Conservation (phyloP, 2,797 vertebrate genomes). For the Lindbergichthys nudifrons region DNA sequence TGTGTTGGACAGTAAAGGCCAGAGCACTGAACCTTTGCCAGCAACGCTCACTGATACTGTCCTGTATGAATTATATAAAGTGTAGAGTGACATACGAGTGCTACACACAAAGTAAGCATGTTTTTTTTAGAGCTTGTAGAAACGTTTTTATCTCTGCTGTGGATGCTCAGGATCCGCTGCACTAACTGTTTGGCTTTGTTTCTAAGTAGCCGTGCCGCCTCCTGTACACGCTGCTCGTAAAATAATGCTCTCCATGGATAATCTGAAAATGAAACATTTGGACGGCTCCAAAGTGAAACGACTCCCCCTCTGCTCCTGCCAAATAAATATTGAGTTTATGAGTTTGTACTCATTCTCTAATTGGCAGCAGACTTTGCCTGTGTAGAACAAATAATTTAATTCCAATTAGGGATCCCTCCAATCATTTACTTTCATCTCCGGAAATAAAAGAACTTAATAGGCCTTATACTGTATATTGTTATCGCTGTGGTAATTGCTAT, state of each 20-base stretch:
- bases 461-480: conserved; percentile 23
- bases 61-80: conserved; percentile 4
- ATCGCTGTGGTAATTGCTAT: conserved; percentile 28
- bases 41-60: neutral
- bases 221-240: conserved; percentile 12
- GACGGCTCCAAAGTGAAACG: conserved; percentile 45
- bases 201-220: neutral
- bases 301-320: conserved; percentile 43
- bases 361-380: conserved; percentile 72
- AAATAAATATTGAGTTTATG: conserved; percentile 70
- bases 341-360: conserved; percentile 75
- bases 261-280: conserved; percentile 67
- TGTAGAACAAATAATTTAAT: conserved; percentile 66
- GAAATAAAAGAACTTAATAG: conserved; percentile 42
- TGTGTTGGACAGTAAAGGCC: neutral
- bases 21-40: no score
- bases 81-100: neutral
- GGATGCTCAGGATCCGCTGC: conserved; percentile 1
- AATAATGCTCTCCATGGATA: conserved; percentile 55
- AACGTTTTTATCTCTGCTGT: neutral
- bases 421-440: conserved; percentile 39
- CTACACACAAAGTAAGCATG: neutral
- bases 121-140: neutral
- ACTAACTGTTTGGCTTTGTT: conserved; percentile 12
- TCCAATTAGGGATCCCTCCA: conserved; percentile 66